These are phyloP conservation scores for Natator depressus DNA, from an alignment of 2,113 vertebrate genomes.

Conservation along the genomic window DNA sequence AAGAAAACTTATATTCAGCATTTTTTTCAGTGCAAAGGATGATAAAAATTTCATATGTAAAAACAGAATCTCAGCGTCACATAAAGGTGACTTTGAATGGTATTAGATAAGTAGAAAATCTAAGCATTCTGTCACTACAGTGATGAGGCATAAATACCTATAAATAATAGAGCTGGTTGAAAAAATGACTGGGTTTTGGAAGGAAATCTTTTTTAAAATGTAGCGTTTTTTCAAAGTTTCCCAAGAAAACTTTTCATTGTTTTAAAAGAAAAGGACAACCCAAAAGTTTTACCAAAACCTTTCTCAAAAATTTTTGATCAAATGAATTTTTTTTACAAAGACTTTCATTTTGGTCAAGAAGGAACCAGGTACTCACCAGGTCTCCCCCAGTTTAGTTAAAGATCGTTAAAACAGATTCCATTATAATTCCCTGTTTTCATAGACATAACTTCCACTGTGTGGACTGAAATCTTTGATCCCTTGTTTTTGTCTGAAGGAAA, in stretches of 20 bases:
- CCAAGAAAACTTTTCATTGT: background rate
- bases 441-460: background rate
- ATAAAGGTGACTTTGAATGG: background rate
- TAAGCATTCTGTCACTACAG: background rate
- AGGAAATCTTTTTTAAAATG: background rate
- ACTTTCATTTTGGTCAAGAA: background rate
- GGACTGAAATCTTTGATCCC: background rate
- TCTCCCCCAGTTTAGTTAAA: background rate
- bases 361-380: background rate
- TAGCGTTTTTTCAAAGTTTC: background rate
- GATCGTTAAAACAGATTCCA: background rate
- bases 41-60: background rate
- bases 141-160: background rate
- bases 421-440: background rate
- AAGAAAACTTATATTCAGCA: background rate
- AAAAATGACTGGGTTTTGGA: background rate
- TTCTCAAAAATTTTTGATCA: background rate
- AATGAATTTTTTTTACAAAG: background rate
- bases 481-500: background rate
- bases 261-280: background rate
- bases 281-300: background rate
- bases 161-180: background rate
- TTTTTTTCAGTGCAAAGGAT: background rate
- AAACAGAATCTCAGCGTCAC: background rate
- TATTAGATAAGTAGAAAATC: background rate